A percentile compares a stretch with the other conserved stretches of the same genome.
Conservation (phyloP, 2,113 vertebrate species). For the Brienomyrus longianalis region DNA sequence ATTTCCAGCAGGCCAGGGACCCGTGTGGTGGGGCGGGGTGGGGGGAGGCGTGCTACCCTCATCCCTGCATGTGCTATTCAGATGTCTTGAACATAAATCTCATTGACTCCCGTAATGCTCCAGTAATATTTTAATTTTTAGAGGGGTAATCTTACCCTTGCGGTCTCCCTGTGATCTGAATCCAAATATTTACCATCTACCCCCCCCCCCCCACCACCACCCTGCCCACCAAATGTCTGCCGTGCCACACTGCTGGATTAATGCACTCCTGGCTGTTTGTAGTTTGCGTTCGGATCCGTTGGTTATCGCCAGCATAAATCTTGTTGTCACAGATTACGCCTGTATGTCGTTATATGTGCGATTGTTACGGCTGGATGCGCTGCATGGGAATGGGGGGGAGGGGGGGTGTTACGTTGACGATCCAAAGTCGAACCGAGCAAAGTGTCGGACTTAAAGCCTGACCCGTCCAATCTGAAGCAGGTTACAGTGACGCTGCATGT, state of each 20-base stretch:
- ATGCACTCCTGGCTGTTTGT: neutral
- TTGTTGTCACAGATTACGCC: neutral
- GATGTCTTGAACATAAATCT: neutral
- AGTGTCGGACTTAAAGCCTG: neutral
- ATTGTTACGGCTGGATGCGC: neutral
- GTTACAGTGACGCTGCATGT: neutral
- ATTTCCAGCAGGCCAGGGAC: neutral
- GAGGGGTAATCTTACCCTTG: neutral
- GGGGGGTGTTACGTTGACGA: neutral
- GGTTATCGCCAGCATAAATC: neutral
- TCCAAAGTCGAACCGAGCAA: neutral
- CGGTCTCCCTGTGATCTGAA: neutral
- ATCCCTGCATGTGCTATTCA: neutral
- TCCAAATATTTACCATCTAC: neutral
- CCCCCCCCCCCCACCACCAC: neutral
- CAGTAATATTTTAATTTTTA: neutral
- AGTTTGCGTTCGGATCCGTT: neutral
- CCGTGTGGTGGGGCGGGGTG: neutral
- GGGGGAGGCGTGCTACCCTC: neutral
- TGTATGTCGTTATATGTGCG: neutral
- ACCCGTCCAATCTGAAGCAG: neutral
- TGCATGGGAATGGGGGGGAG: neutral
- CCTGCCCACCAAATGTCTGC: neutral
- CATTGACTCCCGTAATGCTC: neutral
- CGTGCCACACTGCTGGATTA: neutral